phyloP scores from a whole-genome alignment of 2,888 invertebrate species.

The Ennomos quercinarius region DNA sequence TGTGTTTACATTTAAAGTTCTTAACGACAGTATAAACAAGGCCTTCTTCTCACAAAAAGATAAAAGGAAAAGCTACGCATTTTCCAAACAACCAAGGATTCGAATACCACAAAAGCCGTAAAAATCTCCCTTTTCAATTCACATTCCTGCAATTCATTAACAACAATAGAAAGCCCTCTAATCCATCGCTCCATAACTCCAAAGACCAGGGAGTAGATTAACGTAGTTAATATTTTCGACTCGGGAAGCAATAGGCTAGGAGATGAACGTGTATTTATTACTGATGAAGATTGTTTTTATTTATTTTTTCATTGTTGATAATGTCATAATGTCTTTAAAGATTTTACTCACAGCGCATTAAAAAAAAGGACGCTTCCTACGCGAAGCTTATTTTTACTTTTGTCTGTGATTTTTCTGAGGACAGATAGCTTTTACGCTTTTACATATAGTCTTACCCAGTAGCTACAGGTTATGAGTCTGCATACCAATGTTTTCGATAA shows the following conservation, averaged over 20 bases:
- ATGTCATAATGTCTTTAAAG: no score
- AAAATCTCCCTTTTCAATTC: conserved; percentile 28
- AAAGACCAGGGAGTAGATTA: conserved; percentile 34
- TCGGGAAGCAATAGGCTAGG: conserved; percentile 8
- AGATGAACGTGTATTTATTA: not conserved
- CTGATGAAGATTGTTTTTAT: not conserved
- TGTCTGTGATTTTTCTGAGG: no score
- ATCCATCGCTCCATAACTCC: conserved; percentile 38
- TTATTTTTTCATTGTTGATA: no score
- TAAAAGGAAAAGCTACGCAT: conserved; percentile 11
- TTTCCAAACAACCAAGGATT: conserved; percentile 14
- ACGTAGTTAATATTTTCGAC: conserved; percentile 35
- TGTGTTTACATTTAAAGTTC: no score
- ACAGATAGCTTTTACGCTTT: no score
- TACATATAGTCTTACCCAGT: no score
- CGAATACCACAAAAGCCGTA: conserved; percentile 25
- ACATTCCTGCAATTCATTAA: conserved; percentile 30
- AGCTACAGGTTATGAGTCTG: no score
- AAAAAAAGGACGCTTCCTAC: no score
- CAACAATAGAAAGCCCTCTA: conserved; percentile 35
- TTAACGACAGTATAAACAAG: not conserved
- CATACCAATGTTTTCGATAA: no score
- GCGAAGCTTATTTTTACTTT: no score
- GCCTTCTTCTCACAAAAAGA: not conserved
- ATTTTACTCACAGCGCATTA: no score